Percentiles rank a stretch among this genome's conserved stretches.
phyloP scores from a whole-genome alignment of 2,113 vertebrate genomes.

The Rhea pennata region DNA sequence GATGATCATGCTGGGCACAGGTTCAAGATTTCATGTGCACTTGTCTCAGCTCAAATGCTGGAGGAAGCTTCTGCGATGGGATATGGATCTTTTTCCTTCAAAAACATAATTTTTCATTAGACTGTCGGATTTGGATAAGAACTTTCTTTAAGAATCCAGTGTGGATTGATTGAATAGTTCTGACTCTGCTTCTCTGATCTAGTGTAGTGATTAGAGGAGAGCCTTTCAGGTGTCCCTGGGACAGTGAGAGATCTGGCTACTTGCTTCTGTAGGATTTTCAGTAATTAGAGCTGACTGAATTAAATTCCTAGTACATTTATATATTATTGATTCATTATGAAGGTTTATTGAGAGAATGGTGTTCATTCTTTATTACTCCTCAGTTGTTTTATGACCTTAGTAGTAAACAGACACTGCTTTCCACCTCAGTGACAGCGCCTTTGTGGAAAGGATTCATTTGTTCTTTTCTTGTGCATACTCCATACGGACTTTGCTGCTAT shows the following conservation, averaged over 20 bases:
- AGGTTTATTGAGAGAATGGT: neutral
- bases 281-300: neutral
- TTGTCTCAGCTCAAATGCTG: slow-evolving; percentile 39
- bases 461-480: neutral
- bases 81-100: slow-evolving; percentile 32
- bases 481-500: neutral
- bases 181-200: neutral
- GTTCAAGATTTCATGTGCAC: slow-evolving; percentile 47
- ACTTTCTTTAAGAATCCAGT: neutral
- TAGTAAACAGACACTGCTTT: neutral
- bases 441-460: neutral
- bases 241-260: neutral
- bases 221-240: neutral
- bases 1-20: slow-evolving; percentile 22
- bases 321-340: neutral
- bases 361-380: neutral
- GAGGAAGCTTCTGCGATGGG: slow-evolving; percentile 7
- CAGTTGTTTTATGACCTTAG: neutral
- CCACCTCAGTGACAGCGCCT: neutral
- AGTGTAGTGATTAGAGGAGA: neutral
- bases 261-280: neutral
- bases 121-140: neutral
- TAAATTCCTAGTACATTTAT: neutral
- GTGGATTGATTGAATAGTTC: neutral
- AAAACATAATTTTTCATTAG: neutral